Evolutionary conservation across 2,888 invertebrate genomes (phyloP).

Genomic region (Melieria picta): DNA sequence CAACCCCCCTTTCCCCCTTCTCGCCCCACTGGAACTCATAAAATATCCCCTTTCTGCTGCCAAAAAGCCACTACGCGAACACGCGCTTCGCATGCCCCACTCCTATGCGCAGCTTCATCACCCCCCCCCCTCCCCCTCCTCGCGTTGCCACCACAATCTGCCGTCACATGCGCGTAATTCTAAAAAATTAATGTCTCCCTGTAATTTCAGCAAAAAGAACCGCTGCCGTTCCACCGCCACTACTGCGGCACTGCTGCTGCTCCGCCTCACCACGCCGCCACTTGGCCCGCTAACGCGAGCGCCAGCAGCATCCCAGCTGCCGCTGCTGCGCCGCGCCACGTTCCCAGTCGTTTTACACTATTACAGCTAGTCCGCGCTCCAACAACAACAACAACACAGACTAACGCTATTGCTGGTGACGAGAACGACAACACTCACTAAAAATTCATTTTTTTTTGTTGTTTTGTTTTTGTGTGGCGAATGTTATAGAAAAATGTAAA

Average conservation of each 20-base stretch:
- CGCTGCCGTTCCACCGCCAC: slow-evolving; percentile 20
- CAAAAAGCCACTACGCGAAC: not conserved
- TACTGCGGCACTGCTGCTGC: not conserved
- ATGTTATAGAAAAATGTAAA: slow-evolving; percentile 59
- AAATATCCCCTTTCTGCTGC: too few species aligned
- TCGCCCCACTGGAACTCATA: not conserved
- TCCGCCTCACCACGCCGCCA: not conserved
- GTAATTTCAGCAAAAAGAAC: slow-evolving; percentile 53
- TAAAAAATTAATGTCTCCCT: slow-evolving; percentile 59
- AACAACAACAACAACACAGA: not conserved
- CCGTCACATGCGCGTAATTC: slow-evolving; percentile 52
- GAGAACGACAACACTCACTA: slow-evolving; percentile 9
- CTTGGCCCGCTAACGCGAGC: not conserved
- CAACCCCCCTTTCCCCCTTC: not conserved
- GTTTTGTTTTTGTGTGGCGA: slow-evolving; percentile 23
- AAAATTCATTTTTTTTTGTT: slow-evolving; percentile 44
- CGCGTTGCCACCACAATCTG: not conserved
- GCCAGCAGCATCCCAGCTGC: not conserved
- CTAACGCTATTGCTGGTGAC: too few species aligned
- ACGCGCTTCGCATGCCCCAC: not conserved
- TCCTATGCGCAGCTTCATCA: not conserved
- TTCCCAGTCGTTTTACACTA: too few species aligned
- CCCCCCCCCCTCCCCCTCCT: not conserved
- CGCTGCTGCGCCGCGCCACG: too few species aligned
- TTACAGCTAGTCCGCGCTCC: not conserved